phyloP scores from a whole-genome alignment of 2,113 vertebrate genomes.

The Noctilio leporinus region DNA sequence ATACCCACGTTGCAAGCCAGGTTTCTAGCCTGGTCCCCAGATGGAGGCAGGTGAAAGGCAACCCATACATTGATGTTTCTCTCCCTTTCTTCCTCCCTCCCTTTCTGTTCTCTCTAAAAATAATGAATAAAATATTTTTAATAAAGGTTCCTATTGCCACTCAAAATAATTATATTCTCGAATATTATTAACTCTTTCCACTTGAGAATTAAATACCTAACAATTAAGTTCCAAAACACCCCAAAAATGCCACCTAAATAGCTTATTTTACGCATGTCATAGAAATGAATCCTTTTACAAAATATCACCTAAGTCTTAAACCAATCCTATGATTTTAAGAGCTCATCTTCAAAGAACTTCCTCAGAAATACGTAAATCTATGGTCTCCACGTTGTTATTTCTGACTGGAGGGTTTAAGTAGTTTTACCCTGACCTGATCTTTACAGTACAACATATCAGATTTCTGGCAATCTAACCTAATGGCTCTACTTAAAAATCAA shows the following conservation, averaged over 20 bases:
- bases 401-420: background rate
- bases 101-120: too few species aligned
- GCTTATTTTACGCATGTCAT: background rate
- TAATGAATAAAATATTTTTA: too few species aligned
- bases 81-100: too few species aligned
- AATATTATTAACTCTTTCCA: background rate
- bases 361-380: background rate
- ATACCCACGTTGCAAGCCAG: too few species aligned
- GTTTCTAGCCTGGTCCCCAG: too few species aligned
- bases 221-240: background rate
- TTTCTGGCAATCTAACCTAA: constrained; percentile 26
- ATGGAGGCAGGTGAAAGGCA: too few species aligned
- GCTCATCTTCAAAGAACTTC: background rate
- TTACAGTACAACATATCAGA: background rate
- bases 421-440: background rate
- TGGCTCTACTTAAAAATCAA: background rate
- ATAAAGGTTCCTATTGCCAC: background rate
- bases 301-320: background rate
- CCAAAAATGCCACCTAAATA: background rate
- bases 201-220: constrained; percentile 22
- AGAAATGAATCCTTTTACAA: constrained; percentile 13
- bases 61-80: too few species aligned
- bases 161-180: background rate
- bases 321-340: constrained; percentile 1
- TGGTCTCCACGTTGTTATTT: background rate